A percentile compares a stretch with the other conserved stretches of the same genome.
These are phyloP conservation scores for Nymphicus hollandicus DNA, from an alignment of 2,113 vertebrate species.

Conservation along the genomic window DNA sequence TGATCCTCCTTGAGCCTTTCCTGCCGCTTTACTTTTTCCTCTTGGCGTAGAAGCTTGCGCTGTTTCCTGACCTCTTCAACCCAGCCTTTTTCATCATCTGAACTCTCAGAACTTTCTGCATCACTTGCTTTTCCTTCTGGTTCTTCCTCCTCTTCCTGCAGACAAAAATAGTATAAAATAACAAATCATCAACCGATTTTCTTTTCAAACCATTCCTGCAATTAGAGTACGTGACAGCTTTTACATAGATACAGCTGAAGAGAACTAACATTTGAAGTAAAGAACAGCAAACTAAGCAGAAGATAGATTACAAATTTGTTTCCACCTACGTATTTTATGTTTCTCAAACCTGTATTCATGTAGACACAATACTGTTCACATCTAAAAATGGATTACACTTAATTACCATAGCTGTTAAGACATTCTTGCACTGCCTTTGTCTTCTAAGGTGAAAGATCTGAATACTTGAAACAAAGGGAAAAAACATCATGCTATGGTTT, in stretches of 20 bases:
- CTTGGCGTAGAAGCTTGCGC: conserved; percentile 83
- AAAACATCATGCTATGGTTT: background rate
- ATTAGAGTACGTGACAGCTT: background rate
- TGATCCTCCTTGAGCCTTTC: conserved; percentile 82
- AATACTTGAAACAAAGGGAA: background rate
- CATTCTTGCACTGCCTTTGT: background rate
- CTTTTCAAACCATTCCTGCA: background rate
- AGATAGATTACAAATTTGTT: background rate
- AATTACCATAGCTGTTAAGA: background rate
- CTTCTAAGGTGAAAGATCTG: background rate
- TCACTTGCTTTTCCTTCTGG: conserved; percentile 91
- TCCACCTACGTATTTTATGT: background rate
- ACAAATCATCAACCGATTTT: background rate
- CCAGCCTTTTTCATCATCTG: conserved; percentile 96
- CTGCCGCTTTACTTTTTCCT: conserved; percentile 80
- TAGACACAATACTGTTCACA: background rate
- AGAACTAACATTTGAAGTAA: background rate
- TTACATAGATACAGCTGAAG: background rate
- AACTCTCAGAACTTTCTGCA: conserved; percentile 91
- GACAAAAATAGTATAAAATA: conserved; percentile 62
- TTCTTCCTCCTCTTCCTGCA: conserved; percentile 87
- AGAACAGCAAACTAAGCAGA: background rate
- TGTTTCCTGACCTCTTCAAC: conserved; percentile 96
- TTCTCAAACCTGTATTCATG: background rate
- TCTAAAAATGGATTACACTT: background rate